Evolutionary conservation across 1,140 invertebrate genomes (phyloP).

Genomic region (Stratiolaelaps scimitus): DNA sequence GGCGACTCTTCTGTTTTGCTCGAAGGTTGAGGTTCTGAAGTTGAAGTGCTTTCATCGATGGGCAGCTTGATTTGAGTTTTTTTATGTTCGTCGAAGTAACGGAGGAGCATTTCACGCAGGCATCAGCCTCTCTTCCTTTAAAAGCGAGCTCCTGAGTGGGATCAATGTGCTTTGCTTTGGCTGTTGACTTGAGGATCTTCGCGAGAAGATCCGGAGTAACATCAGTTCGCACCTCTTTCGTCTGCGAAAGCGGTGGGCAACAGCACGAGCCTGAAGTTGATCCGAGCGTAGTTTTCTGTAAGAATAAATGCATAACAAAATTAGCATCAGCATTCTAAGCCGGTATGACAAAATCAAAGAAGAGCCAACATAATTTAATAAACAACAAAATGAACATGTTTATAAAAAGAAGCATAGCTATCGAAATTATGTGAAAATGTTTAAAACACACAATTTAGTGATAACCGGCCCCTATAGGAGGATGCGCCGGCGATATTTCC

Average conservation of each 20-base stretch:
- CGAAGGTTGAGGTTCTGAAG: constrained; percentile 6
- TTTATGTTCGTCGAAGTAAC: background rate
- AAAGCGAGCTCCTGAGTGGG: constrained; percentile 6
- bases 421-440: too few relatives aligned
- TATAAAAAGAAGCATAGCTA: too few relatives aligned
- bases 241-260: background rate
- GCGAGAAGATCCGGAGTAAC: constrained; percentile 15
- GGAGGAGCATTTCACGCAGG: background rate
- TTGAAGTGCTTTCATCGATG: constrained; percentile 7
- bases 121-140: background rate
- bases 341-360: too few relatives aligned
- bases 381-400: too few relatives aligned
- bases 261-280: too few relatives aligned
- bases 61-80: constrained; percentile 6
- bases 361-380: too few relatives aligned
- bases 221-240: constrained; percentile 7
- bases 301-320: too few relatives aligned
- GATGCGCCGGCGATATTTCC: too few relatives aligned
- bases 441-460: too few relatives aligned
- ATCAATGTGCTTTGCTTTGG: constrained; percentile 21
- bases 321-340: too few relatives aligned
- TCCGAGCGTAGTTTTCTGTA: too few relatives aligned
- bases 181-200: constrained; percentile 24
- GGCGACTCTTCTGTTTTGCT: background rate
- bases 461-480: too few relatives aligned